phyloP scores from a whole-genome alignment of 2,113 vertebrate species.

The Spheniscus mendiculus region DNA sequence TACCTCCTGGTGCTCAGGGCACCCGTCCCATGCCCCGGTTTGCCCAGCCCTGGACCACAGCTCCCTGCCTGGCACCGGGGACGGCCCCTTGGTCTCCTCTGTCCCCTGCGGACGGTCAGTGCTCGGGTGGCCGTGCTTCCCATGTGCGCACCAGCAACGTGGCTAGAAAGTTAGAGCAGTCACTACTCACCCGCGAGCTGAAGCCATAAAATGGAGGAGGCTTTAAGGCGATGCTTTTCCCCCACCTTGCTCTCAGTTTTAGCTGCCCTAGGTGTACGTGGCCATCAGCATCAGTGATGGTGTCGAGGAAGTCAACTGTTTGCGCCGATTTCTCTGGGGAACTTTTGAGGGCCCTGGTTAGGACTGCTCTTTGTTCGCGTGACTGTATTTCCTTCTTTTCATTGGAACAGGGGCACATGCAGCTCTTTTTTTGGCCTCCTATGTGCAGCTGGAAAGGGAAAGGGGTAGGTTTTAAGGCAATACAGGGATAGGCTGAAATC shows the following conservation, averaged over 20 bases:
- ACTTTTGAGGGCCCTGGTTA: not conserved
- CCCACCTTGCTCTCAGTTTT: no score
- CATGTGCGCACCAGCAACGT: fast-evolving
- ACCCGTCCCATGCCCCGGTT: fast-evolving
- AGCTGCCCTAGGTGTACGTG: not conserved
- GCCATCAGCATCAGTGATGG: not conserved
- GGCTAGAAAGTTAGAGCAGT: not conserved
- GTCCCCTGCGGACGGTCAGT: not conserved
- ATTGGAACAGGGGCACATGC: not conserved
- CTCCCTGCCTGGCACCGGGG: not conserved
- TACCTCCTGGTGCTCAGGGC: not conserved
- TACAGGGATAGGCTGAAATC: not conserved
- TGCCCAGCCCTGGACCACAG: not conserved
- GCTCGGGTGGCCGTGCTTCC: not conserved
- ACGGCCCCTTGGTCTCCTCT: no score
- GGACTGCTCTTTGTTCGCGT: fast-evolving
- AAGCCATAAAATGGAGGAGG: not conserved
- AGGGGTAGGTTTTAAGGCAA: not conserved
- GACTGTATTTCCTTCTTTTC: not conserved
- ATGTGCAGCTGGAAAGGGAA: not conserved
- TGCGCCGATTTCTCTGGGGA: not conserved
- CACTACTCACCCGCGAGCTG: not conserved
- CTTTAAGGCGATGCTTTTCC: no score
- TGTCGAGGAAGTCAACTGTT: not conserved
- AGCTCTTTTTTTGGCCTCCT: not conserved